A percentile compares a stretch with the other conserved stretches of the same genome.
phyloP scores from a whole-genome alignment of 2,113 vertebrate genomes.

The Ibidorhyncha struthersii region DNA sequence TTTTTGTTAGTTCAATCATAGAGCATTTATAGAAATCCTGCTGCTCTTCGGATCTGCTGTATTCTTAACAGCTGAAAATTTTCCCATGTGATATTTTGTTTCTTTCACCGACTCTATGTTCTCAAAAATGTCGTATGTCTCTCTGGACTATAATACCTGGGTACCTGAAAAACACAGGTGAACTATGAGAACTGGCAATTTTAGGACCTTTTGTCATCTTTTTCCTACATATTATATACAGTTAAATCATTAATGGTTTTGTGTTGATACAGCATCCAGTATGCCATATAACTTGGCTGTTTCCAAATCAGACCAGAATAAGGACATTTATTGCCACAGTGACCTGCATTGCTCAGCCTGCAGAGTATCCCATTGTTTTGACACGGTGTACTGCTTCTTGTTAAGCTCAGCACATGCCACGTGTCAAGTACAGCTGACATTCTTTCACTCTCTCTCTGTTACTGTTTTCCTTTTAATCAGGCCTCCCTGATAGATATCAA shows the following conservation, averaged over 20 bases:
- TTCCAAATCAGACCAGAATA: background rate
- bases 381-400: rapidly evolving
- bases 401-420: background rate
- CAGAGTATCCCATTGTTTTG: background rate
- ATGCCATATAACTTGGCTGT: background rate
- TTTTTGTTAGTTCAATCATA: background rate
- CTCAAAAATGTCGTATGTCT: background rate
- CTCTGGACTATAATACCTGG: background rate
- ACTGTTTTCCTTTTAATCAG: background rate
- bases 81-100: background rate
- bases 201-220: background rate
- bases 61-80: background rate
- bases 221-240: background rate
- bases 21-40: background rate
- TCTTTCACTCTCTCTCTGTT: background rate
- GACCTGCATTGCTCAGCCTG: background rate
- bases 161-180: background rate
- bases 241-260: background rate
- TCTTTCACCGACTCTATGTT: background rate
- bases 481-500: rapidly evolving
- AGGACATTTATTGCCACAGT: background rate
- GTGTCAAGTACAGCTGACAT: rapidly evolving
- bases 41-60: background rate
- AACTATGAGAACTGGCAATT: background rate
- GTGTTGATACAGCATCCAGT: background rate